These are phyloP conservation scores for Andrena haemorrhoa DNA, from an alignment of 2,888 invertebrate species.

Conservation along the genomic window DNA sequence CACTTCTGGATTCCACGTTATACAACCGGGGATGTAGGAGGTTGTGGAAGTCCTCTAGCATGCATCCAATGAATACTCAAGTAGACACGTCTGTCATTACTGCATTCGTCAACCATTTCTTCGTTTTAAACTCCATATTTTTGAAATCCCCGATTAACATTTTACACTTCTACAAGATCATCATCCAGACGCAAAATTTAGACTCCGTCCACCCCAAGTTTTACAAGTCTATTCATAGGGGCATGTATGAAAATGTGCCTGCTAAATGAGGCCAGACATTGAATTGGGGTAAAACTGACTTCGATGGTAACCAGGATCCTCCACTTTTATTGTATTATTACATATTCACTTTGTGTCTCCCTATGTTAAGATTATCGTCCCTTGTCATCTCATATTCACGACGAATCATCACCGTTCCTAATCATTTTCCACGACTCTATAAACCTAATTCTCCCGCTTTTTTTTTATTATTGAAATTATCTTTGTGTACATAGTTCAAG, in stretches of 20 bases:
- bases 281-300: background rate
- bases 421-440: background rate
- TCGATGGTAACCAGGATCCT: background rate
- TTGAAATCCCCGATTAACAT: background rate
- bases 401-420: background rate
- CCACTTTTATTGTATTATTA: background rate
- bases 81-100: constrained; percentile 26
- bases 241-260: background rate
- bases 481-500: constrained; percentile 56
- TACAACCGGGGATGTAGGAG: constrained; percentile 8
- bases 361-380: background rate
- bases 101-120: constrained; percentile 14
- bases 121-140: background rate
- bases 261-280: background rate
- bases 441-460: constrained; percentile 12
- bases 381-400: constrained; percentile 16
- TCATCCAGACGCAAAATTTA: constrained; percentile 18
- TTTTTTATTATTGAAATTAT: constrained; percentile 19
- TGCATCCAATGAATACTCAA: constrained; percentile 39
- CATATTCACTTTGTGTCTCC: constrained; percentile 15
- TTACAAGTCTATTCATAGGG: background rate
- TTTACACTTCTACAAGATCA: background rate
- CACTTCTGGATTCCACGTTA: constrained; percentile 25
- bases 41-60: constrained; percentile 14
- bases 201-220: constrained; percentile 28